phyloP scores from a whole-genome alignment of 2,113 vertebrate species.

The Grallaria varia region DNA sequence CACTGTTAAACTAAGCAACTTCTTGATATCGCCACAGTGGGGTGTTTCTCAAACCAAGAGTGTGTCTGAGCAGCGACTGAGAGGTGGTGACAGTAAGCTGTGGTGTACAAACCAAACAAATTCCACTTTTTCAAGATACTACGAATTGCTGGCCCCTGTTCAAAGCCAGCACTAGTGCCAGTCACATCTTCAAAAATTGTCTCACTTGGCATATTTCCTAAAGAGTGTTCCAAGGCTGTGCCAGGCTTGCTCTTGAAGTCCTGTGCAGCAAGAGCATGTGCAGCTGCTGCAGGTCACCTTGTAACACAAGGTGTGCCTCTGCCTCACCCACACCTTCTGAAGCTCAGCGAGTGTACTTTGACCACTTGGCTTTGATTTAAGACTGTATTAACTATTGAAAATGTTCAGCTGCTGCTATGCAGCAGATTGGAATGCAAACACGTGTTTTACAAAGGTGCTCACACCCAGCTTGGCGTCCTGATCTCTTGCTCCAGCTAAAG shows the following conservation, averaged over 20 bases:
- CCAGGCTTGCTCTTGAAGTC: not conserved
- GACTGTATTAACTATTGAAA: not conserved
- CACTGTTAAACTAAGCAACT: not conserved
- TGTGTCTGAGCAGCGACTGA: not conserved
- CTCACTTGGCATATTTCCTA: not conserved
- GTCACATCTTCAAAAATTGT: not conserved
- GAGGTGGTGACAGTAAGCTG: not conserved
- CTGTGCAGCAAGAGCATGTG: accelerated
- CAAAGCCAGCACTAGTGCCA: not conserved
- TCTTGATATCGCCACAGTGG: accelerated
- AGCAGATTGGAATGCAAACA: not conserved
- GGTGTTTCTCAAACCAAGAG: not conserved
- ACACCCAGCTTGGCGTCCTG: not conserved
- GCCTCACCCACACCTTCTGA: not conserved
- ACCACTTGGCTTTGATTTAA: not conserved
- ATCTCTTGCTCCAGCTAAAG: not conserved
- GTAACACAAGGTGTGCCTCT: not conserved
- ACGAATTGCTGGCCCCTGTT: not conserved
- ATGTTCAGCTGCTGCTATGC: not conserved
- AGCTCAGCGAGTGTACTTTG: not conserved
- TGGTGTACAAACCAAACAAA: not conserved
- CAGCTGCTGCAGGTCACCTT: accelerated
- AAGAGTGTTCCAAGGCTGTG: accelerated
- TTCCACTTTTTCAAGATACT: accelerated
- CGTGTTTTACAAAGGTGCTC: not conserved